These are phyloP conservation scores for Schizopygopsis malacanthus DNA, from an alignment of 2,797 vertebrate species.

Conservation along the genomic window DNA sequence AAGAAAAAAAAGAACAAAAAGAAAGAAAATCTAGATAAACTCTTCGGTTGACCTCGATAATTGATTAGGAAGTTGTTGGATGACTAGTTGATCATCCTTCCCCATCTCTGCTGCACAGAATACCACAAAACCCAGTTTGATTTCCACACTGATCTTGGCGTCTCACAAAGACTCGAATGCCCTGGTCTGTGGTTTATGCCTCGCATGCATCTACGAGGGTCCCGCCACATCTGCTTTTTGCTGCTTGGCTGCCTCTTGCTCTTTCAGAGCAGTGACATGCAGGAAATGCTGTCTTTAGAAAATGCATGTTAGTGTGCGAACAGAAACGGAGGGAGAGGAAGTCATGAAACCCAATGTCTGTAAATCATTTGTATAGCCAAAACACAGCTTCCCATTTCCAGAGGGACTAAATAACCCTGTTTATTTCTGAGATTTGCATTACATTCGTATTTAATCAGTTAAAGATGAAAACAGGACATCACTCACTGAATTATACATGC, in stretches of 20 bases:
- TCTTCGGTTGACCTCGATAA: background rate
- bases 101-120: background rate
- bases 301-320: background rate
- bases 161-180: background rate
- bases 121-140: background rate
- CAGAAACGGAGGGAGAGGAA: background rate
- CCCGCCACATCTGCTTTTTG: background rate
- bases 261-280: background rate
- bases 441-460: background rate
- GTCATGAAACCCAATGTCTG: background rate
- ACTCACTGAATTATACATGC: background rate
- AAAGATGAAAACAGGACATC: background rate
- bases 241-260: background rate
- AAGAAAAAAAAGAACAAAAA: background rate
- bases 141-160: background rate
- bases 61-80: background rate
- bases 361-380: background rate
- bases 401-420: background rate
- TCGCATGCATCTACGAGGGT: too few species aligned
- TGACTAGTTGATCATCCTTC: background rate
- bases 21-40: background rate
- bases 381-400: background rate
- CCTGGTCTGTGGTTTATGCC: background rate
- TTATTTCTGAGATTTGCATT: background rate
- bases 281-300: conserved; percentile 2